Evolutionary conservation across 2,113 vertebrate species (phyloP), one percentile per base, ranked within the genome.

Genomic region (Phalacrocorax carbo): DNA sequence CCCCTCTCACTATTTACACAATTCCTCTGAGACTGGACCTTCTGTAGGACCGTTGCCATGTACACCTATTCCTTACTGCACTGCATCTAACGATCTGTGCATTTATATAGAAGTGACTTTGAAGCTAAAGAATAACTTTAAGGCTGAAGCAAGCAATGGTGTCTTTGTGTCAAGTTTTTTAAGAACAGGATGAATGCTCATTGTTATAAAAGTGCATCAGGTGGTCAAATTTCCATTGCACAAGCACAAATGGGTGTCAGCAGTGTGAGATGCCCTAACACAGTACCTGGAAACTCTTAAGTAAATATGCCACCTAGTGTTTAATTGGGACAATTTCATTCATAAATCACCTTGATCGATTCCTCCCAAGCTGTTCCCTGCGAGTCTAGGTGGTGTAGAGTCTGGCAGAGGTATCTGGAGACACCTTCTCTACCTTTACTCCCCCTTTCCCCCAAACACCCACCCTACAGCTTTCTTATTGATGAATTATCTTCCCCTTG

Each of bases 301-400:
- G 91, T 96, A 91, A 97, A 93, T 55, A 93, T 97, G 97, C 96
- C 97, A 97, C 91, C 97, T 97, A 97, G 96, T 96, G 97, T 92
- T 94, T 86, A 94, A 96, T 82, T 92, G 46, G 34, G 51, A 96
- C 81, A 96, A 88, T 58, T 96, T 94, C 91, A 93, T 71, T 91
- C 71, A 86, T 88, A 93, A 97, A 89, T 95, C 88, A 93, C 30
- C 70, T 36, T 51, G 29, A 78, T 51, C 5, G 6, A 82, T 82
- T 54, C 70, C n/a, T 91, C n/a, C 19, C 36, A 90, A 91, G n/a
- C 32, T 72, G 42, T 26, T 87, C 30, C 32, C 26, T 77, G 58
- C 11, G 73, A 69, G n/a, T 29, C 76, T 49, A 57, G 16, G 54
- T 46, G 66, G 49, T 34, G 57, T 1, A 51, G 25, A 62, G 34